Base-by-base conservation (phyloP, 2,888 invertebrate genomes). In the Drosophila ezoana region DNA sequence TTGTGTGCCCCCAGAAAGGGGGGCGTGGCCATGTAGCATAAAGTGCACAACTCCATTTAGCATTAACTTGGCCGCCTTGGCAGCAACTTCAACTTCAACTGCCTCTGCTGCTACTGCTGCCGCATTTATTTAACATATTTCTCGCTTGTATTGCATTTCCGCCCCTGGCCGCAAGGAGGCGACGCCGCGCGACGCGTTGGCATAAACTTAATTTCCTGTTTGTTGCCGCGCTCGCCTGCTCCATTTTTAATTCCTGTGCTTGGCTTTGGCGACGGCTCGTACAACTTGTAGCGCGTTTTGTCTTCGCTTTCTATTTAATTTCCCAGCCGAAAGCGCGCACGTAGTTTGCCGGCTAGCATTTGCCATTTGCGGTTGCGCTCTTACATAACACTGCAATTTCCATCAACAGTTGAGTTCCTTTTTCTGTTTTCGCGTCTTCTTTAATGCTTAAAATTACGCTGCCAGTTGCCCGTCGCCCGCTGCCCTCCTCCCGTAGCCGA, bases 251-350 rank as follows among this genome's bases (percentile, higher is more conserved):
- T 81, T 79, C 61, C 79, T 65, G 51, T 48, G 45, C 53, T 68
- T 49, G 67, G 62, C 60, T 61, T 45, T 32, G 32, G n/a, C n/a
- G 53, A 8, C 3, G 41, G 35, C 64, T 64, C 61, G 58, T 58
- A 65, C 79, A 81, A 85, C 87, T 82, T 87, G 81, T 82, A 64
- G 81, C 85, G 63, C 66, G 57, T 72, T 74, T 65, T 61, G 63
- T 76, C 63, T 83, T 80, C 80, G 87, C 89, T 89, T 89, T 89
- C 89, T 81, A 79, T 85, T 89, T 82, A 87, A 89, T 85, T 85
- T 89, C 84, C 84, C 76, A 62, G 48, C 74, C 72, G 67, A 78
- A 73, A 69, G 78, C 63, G 65, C 61, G 65, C 81, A 76, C 89
- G 79, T 79, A 81, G 74, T 79, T 70, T 70, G 58, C 57, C 76